Evolutionary conservation across 1,140 invertebrate species (phyloP).

Genomic region (Drosophila ercepeae): DNA sequence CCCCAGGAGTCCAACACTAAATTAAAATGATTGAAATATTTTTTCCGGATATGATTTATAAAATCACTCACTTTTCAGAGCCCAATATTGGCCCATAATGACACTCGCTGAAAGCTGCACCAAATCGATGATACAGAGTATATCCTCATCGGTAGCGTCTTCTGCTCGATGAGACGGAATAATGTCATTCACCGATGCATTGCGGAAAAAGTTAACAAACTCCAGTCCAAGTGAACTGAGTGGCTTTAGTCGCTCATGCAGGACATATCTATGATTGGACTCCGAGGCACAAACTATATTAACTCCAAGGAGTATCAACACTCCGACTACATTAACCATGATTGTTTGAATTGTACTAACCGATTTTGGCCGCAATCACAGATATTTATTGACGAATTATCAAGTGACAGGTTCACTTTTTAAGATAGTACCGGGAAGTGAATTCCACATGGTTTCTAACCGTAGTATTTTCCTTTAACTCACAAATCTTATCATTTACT

Average conservation of each 20-base stretch:
- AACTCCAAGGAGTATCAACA: no score
- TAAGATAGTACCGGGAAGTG: no score
- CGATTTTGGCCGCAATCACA: no score
- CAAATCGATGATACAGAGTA: not conserved
- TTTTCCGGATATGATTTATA: not conserved
- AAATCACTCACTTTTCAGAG: slow-evolving; percentile 8
- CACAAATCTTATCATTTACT: not conserved
- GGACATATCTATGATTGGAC: not conserved
- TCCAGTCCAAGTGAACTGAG: slow-evolving; percentile 9
- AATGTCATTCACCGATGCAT: slow-evolving; percentile 9
- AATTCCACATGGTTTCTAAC: not conserved
- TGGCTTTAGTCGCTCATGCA: not conserved
- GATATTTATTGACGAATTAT: no score
- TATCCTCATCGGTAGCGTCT: slow-evolving; percentile 1
- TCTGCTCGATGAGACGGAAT: not conserved
- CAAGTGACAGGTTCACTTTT: no score
- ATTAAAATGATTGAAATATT: not conserved
- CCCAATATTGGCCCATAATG: not conserved
- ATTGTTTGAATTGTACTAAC: no score
- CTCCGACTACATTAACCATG: no score
- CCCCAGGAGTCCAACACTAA: slow-evolving; percentile 64
- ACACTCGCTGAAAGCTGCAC: not conserved
- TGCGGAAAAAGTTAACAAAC: slow-evolving; percentile 17
- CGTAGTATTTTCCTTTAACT: not conserved
- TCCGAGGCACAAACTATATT: not conserved